These are phyloP conservation scores for Aphelinus atriplicis DNA, from an alignment of 1,140 invertebrate species.

Conservation along the genomic window DNA sequence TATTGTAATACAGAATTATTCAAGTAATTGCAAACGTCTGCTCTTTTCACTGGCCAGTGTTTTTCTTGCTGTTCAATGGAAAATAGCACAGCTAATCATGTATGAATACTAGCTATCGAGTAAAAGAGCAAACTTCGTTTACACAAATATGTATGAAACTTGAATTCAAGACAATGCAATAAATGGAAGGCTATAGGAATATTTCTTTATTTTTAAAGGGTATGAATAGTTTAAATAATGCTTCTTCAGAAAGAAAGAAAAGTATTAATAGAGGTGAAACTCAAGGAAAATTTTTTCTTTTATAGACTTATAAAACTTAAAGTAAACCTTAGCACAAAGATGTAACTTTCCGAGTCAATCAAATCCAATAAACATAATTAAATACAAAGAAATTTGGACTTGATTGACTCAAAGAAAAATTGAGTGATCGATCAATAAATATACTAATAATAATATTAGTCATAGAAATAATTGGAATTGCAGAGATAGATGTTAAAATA, in stretches of 20 bases:
- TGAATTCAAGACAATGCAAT: background rate
- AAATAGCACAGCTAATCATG: background rate
- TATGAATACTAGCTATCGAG: background rate
- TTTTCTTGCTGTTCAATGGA: conserved; percentile 20
- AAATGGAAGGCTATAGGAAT: background rate
- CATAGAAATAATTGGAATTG: conserved; percentile 32
- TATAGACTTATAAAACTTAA: background rate
- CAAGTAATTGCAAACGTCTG: background rate
- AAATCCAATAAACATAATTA: background rate
- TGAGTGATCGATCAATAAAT: conserved; percentile 1
- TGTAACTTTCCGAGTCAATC: background rate
- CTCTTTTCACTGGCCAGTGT: background rate
- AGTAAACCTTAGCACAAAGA: background rate
- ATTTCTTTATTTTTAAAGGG: background rate
- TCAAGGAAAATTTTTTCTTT: background rate
- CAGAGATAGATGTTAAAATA: conserved; percentile 34
- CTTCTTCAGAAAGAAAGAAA: background rate
- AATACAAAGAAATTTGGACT: background rate
- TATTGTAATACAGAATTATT: conserved; percentile 14
- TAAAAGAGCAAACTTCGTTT: conserved; percentile 41
- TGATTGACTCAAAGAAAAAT: background rate
- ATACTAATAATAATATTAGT: conserved; percentile 10
- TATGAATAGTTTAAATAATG: background rate
- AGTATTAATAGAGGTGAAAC: too few relatives aligned
- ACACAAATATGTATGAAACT: conserved; percentile 57